A percentile compares a stretch with the other conserved stretches of the same genome.
Evolutionary conservation across 2,888 invertebrate species (phyloP).

Genomic region (Zaprionus obscuricornis): DNA sequence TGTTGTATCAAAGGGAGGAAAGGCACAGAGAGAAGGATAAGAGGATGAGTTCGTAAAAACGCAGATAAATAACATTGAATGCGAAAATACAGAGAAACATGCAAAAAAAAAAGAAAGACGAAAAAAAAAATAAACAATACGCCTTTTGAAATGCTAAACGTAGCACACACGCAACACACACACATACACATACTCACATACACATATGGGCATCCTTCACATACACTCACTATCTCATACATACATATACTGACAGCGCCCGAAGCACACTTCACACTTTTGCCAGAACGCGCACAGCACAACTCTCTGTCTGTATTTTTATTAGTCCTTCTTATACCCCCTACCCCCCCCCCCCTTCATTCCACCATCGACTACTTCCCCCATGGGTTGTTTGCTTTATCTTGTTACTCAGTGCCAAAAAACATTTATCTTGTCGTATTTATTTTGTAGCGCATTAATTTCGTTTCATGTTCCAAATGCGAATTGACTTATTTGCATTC

Average conservation of each 20-base stretch:
- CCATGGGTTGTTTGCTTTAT: conserved; percentile 47
- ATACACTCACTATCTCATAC: background rate
- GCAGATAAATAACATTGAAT: conserved; percentile 72
- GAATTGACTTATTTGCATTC: conserved; percentile 77
- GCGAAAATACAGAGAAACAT: conserved; percentile 49
- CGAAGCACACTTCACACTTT: conserved; percentile 58
- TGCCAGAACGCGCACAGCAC: conserved; percentile 54
- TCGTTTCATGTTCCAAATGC: conserved; percentile 59
- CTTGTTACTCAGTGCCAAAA: conserved; percentile 58
- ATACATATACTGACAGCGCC: conserved; percentile 27
- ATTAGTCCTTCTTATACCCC: conserved; percentile 43
- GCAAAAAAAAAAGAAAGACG: conserved; percentile 22
- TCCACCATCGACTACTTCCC: background rate
- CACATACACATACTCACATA: conserved; percentile 10
- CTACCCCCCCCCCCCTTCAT: conserved; percentile 11
- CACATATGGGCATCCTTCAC: background rate
- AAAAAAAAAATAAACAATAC: conserved; percentile 62
- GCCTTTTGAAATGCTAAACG: conserved; percentile 78
- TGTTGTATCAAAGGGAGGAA: background rate
- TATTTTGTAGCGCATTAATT: conserved; percentile 73
- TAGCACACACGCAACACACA: conserved; percentile 37
- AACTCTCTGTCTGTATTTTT: conserved; percentile 62
- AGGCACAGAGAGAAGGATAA: background rate
- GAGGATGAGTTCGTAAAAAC: conserved; percentile 24
- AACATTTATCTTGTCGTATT: conserved; percentile 77